Percentiles rank a stretch among this genome's conserved stretches.
Conservation (phyloP, 2,888 invertebrate species). For the Ischnura elegans region DNA sequence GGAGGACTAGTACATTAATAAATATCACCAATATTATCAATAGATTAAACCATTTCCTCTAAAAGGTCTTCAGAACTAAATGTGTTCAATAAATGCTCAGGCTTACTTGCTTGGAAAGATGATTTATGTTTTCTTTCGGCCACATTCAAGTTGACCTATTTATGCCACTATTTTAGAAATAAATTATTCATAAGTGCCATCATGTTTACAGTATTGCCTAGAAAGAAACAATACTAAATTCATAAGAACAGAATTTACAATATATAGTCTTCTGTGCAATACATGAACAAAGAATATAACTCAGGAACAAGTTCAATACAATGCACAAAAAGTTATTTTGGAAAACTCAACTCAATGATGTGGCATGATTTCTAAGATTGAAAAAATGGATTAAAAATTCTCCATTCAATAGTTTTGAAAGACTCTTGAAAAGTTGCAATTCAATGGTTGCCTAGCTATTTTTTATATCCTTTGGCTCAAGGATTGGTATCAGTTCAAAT, state of each 20-base stretch:
- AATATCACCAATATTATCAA: conserved; percentile 51
- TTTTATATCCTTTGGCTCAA: conserved; percentile 33
- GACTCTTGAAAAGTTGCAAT: not conserved
- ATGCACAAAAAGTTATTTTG: not conserved
- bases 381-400: not conserved
- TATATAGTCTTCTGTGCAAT: not conserved
- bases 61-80: conserved; percentile 48
- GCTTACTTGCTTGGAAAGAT: not conserved
- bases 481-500: not conserved
- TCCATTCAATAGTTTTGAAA: not conserved
- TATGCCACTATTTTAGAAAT: conserved; percentile 6
- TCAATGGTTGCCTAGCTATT: not conserved
- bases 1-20: conserved; percentile 63
- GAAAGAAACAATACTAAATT: not conserved
- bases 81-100: conserved; percentile 36
- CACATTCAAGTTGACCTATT: not conserved
- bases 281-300: not conserved
- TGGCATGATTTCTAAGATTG: no score
- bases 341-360: not conserved
- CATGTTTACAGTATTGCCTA: not conserved
- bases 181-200: not conserved
- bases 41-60: conserved; percentile 50
- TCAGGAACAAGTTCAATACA: no score
- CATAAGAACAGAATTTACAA: not conserved
- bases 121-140: not conserved